Evolutionary conservation across 2,797 vertebrate genomes (phyloP), one percentile per base, ranked within the genome.

Genomic region (Melanogrammus aeglefinus): DNA sequence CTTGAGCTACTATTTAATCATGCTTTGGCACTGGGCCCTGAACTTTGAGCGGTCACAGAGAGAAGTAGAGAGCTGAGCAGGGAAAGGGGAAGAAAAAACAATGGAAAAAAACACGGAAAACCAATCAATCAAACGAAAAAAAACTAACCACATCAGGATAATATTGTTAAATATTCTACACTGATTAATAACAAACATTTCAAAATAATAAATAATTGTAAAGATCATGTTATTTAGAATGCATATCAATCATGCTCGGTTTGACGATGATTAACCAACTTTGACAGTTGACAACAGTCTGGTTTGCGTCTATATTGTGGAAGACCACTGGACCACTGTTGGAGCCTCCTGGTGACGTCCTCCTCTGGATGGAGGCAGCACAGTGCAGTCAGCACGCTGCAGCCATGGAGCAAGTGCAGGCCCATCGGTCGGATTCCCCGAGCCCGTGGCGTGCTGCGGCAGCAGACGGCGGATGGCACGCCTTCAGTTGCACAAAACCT

Each of bases 401-500:
- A 77, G 73, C 73, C 75, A 71, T 4, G 63, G 78, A 86, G 76
- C 75, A 38, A 80, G 75, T 79, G 66, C 27, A 78, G 75, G 66
- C 81, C 27, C 44, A 31, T 80, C 38, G 78, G 78, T 63, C 73
- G 81, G 82, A 77, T 86, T 83, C 69, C 83, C 81, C 78, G 66
- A 12, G 12, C 77, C 76, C 31, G 74, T 72, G 18, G 10, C 16
- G 16, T 6, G 18, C 6, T 10, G 79, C 70, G 2, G 2, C 24
- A 76, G 27, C 12, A 78, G 74, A n/a, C 24, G 36, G 75, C 29
- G 41, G 75, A 82, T 76, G 76, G 66, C 73, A 76, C 74, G 33
- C 14, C n/a, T 77, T 79, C 74, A 78, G 78, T 84, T 79, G 79
- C 77, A 75, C 78, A 87, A 87, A 86, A 76, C 74, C 76, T 69